These are phyloP conservation scores for Vipera latastei DNA, from an alignment of 2,797 vertebrate genomes.

Conservation along the genomic window DNA sequence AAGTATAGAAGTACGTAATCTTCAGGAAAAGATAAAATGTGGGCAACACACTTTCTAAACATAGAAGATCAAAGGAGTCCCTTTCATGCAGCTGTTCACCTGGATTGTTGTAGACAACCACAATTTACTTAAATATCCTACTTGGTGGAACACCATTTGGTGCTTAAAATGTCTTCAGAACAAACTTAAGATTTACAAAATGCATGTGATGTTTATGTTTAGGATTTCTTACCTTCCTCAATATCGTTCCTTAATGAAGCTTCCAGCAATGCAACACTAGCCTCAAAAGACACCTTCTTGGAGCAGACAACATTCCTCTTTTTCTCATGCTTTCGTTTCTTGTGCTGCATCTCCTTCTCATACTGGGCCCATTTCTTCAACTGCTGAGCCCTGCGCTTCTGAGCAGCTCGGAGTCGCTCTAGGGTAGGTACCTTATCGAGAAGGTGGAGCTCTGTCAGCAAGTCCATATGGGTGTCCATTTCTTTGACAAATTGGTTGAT, in stretches of 20 bases:
- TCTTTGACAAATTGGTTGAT: background rate
- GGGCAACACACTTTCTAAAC: background rate
- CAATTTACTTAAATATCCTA: rapidly evolving
- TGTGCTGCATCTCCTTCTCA: constrained; percentile 94
- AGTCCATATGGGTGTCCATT: constrained; percentile 94
- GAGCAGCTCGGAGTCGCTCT: constrained; percentile 90
- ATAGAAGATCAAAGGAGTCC: background rate
- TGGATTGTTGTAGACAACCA: background rate
- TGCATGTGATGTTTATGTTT: background rate
- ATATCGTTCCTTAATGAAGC: constrained; percentile 90
- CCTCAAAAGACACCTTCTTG: constrained; percentile 88
- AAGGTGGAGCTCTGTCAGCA: constrained; percentile 93
- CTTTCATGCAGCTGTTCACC: background rate
- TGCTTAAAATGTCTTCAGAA: background rate
- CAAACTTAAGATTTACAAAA: constrained; percentile 21
- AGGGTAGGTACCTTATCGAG: constrained; percentile 94
- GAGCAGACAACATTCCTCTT: constrained; percentile 74
- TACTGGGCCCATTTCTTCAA: constrained; percentile 95
- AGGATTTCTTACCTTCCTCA: constrained; percentile 84
- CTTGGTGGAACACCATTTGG: background rate
- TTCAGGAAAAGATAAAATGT: background rate
- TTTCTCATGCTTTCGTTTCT: constrained; percentile 88
- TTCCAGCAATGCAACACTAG: constrained; percentile 90
- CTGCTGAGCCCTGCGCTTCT: constrained; percentile 93
- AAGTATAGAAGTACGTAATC: background rate